phyloP scores from a whole-genome alignment of 1,140 invertebrate genomes.

The Maconellicoccus hirsutus region DNA sequence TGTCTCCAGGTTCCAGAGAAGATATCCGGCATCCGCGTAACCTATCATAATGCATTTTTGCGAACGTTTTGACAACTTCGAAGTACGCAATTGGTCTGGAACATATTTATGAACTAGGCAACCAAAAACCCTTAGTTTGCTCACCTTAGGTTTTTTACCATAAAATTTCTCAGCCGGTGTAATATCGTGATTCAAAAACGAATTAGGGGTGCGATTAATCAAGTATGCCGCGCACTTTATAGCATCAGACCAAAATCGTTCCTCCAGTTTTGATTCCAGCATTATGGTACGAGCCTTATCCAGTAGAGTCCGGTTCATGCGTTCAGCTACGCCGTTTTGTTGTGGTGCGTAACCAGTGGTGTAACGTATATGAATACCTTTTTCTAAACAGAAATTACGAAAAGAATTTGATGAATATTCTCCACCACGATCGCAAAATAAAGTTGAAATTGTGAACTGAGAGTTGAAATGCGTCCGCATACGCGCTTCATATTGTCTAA shows the following conservation, averaged over 20 bases:
- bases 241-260: slow-evolving; percentile 33
- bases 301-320: slow-evolving; percentile 35
- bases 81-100: slow-evolving; percentile 27
- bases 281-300: slow-evolving; percentile 32
- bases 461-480: slow-evolving; percentile 31
- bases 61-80: slow-evolving; percentile 29
- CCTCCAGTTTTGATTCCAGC: slow-evolving; percentile 26
- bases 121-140: slow-evolving; percentile 27
- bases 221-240: slow-evolving; percentile 33
- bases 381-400: slow-evolving; percentile 28
- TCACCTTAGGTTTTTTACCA: slow-evolving; percentile 26
- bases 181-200: slow-evolving; percentile 28
- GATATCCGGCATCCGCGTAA: slow-evolving; percentile 26
- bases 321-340: slow-evolving; percentile 35
- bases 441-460: slow-evolving; percentile 29
- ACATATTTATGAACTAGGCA: slow-evolving; percentile 28
- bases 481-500: slow-evolving; percentile 31
- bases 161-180: slow-evolving; percentile 33
- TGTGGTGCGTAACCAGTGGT: slow-evolving; percentile 34
- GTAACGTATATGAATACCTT: slow-evolving; percentile 30
- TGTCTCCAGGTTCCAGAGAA: not conserved
- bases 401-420: slow-evolving; percentile 33
- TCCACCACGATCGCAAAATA: slow-evolving; percentile 32
- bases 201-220: slow-evolving; percentile 33
- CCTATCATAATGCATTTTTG: slow-evolving; percentile 30